phyloP scores from a whole-genome alignment of 1,140 invertebrate species.

The Sminthurinus signatus region DNA sequence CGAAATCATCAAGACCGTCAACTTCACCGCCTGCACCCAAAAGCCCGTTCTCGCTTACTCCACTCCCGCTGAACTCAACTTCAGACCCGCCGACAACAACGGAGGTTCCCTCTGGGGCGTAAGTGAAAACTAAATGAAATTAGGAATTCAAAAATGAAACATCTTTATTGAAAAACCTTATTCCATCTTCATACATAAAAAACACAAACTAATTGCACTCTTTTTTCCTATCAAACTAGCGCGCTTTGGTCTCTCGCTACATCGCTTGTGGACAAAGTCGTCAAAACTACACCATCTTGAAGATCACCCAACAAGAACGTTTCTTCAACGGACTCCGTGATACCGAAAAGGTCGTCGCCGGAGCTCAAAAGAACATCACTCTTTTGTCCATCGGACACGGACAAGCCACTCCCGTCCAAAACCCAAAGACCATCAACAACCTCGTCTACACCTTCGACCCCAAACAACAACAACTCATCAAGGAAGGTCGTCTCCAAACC shows the following conservation, averaged over 20 bases:
- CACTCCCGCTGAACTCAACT: constrained; percentile 27
- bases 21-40: constrained; percentile 40
- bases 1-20: constrained; percentile 41
- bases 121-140: constrained; percentile 15
- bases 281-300: constrained; percentile 31
- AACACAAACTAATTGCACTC: too few species aligned
- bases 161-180: too few species aligned
- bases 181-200: too few species aligned
- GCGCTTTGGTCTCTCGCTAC: constrained; percentile 26
- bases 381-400: not conserved
- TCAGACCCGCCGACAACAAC: constrained; percentile 33
- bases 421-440: constrained; percentile 26
- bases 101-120: constrained; percentile 29
- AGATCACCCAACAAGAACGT: constrained; percentile 33
- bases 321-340: constrained; percentile 27
- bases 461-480: constrained; percentile 23
- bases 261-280: constrained; percentile 35
- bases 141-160: too few species aligned
- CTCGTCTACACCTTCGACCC: constrained; percentile 34
- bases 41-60: constrained; percentile 36
- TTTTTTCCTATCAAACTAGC: not conserved
- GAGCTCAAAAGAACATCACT: constrained; percentile 33
- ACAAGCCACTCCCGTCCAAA: not conserved
- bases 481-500: constrained; percentile 3
- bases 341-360: constrained; percentile 24